Conservation (phyloP, 2,888 invertebrate genomes). For the Neoitamus cyanurus region DNA sequence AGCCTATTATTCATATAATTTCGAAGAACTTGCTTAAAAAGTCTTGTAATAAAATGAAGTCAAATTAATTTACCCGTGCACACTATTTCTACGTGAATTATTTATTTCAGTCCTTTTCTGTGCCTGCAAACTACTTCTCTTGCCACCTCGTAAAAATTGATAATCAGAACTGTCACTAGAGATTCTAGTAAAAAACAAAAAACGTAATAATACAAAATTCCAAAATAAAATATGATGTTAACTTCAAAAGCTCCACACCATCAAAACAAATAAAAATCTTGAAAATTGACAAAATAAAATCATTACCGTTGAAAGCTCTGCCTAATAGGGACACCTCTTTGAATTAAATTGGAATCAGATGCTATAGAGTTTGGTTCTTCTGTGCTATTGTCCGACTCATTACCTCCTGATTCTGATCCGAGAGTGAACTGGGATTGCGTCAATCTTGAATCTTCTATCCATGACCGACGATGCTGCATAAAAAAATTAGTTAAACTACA, state of each 20-base stretch:
- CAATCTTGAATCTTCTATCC: constrained; percentile 77
- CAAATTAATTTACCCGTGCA: constrained; percentile 68
- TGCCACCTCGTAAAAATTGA: constrained; percentile 71
- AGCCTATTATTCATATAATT: background rate
- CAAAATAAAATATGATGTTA: constrained; percentile 34
- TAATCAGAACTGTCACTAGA: constrained; percentile 71
- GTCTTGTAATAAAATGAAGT: constrained; percentile 38
- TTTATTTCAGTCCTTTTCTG: constrained; percentile 64
- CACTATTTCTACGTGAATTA: constrained; percentile 72
- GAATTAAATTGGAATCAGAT: constrained; percentile 68
- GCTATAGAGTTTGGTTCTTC: constrained; percentile 70
- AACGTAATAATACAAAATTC: constrained; percentile 53
- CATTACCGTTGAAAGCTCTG: constrained; percentile 70
- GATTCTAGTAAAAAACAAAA: constrained; percentile 59
- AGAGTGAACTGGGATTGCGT: constrained; percentile 76
- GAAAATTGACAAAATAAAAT: constrained; percentile 45
- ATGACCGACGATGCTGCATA: constrained; percentile 75
- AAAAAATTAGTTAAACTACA: background rate
- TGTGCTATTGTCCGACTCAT: constrained; percentile 82
- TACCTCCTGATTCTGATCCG: constrained; percentile 77
- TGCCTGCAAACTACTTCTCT: constrained; percentile 71
- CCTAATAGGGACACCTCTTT: constrained; percentile 68
- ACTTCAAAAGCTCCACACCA: constrained; percentile 16
- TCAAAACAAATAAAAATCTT: background rate
- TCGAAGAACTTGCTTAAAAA: background rate